Evolutionary conservation across 2,888 invertebrate species (phyloP), one percentile per base, ranked within the genome.

Genomic region (Strigamia maritima): DNA sequence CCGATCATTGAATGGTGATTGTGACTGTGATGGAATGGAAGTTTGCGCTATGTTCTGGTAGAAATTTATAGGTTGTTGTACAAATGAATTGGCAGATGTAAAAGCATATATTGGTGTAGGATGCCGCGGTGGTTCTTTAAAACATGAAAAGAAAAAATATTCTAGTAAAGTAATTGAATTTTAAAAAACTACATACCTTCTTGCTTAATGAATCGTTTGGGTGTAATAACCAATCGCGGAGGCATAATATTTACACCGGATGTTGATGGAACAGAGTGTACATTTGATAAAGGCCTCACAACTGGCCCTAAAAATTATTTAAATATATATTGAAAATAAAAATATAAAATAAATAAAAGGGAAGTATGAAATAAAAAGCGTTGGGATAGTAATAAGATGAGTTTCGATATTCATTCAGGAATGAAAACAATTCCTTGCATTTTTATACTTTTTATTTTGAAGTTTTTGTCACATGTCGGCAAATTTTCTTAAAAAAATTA

Each of bases 1-100:
- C n/a, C 60, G 60, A 60, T 60, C 60, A 22, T 16, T 60, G 10
- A n/a, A 12, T 22, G 60, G 60, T 10, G 60, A 60, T 24, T 60
- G 60, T 60, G 60, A 60, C 24, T 60, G 60, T 12, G n/a, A n/a
- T 16, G 60, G 60, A 60, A 60, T 49, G 49, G 49, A 49, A 49
- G 49, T 44, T 44, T 44, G 24, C 60, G 22, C 60, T 19, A 44
- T 44, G 12, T 12, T 44, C 44, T 60, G 60, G 60, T 60, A 60
- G 60, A 60, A 60, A 60, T 44, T 44, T 16, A 24, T 24, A 12
- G 60, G 60, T 60, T 60, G 60, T 3, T 24, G 44, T 16, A n/a
- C n/a, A 44, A 44, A 12, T 16, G 44, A 16, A 44, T 44, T 60
- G 2, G 60, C 22, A 3, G 19, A 0, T 22, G 19, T 12, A 22